Conservation (phyloP, 2,113 vertebrate genomes). For the Mohoua ochrocephala region DNA sequence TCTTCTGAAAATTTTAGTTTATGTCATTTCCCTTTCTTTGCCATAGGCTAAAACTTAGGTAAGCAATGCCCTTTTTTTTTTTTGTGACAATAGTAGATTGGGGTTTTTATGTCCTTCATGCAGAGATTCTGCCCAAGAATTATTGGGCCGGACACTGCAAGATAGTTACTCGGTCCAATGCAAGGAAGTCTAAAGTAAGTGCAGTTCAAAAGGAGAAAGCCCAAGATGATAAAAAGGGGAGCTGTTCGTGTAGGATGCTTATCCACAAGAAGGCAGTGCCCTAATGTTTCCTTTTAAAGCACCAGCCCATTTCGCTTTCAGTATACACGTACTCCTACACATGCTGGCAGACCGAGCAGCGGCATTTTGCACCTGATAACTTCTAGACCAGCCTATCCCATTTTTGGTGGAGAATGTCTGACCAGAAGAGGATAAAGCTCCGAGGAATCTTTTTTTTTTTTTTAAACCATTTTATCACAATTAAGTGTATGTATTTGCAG, state of each 20-base stretch:
- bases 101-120: not conserved
- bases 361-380: not conserved
- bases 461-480: not conserved
- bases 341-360: not conserved
- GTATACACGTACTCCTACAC: not conserved
- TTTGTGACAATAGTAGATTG: not conserved
- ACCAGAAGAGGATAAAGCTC: conserved; percentile 24
- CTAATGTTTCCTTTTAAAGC: not conserved
- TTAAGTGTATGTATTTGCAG: not conserved
- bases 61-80: not conserved
- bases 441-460: not conserved
- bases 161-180: not conserved
- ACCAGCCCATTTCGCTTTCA: not conserved
- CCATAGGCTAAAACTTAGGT: not conserved
- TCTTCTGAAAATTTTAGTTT: not conserved
- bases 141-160: not conserved
- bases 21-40: not conserved
- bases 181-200: not conserved
- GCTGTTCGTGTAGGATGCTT: not conserved
- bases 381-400: not conserved
- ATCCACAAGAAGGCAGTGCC: not conserved
- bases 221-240: not conserved
- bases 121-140: not conserved
- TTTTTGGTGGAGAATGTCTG: not conserved
- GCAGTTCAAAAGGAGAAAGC: not conserved